Base-by-base conservation (phyloP, 1,140 invertebrate species). In the Himalopsyche phryganea region DNA sequence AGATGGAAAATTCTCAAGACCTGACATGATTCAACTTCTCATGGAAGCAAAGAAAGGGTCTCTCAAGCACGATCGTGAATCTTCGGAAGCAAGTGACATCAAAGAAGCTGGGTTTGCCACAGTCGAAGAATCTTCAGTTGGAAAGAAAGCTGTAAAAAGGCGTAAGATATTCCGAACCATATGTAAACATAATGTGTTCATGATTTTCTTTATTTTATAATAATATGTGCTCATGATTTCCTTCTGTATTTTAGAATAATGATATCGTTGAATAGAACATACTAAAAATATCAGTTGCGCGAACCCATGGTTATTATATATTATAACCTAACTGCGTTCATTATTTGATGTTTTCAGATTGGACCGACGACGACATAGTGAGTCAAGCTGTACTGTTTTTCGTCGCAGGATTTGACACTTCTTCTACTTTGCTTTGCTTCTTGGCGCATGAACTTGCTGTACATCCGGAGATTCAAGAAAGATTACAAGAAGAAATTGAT, bases 11-110 rank as follows among this genome's bases (percentile, higher is more conserved):
- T 71, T 76, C 15, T 48, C 71, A 1, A 58, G 75, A 50, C 70
- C 69, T n/a, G 77, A 78, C 56, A 70, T 78, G 68, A 73, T 79
- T 49, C 68, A 79, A 44, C 56, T 76, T 9, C 47, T 80, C 6
- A 68, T 78, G 64, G 68, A 77, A 35, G 73, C 72, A 5, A 69
- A 65, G 48, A 72, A 75, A 65, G 71, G 73, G 7, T 63, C 60
- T 18, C 50, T 70, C 6, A 66, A 69, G 47, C 47, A 66, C 33
- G 61, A 63, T 11, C 23, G 11, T 6, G 13, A 54, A 1, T 38
- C 56, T 6, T 28, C 23, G 9, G 23, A 28, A 28, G 4, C 3
- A 5, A 11, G 40, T 1, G 48, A 46, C 2, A 14, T 20, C 3
- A 50, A 60, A 9, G 58, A 60, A 13, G 61, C 63, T 14, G 69